These are phyloP conservation scores for Taeniopygia guttata DNA, from an alignment of 2,797 vertebrate genomes.

Conservation along the genomic window DNA sequence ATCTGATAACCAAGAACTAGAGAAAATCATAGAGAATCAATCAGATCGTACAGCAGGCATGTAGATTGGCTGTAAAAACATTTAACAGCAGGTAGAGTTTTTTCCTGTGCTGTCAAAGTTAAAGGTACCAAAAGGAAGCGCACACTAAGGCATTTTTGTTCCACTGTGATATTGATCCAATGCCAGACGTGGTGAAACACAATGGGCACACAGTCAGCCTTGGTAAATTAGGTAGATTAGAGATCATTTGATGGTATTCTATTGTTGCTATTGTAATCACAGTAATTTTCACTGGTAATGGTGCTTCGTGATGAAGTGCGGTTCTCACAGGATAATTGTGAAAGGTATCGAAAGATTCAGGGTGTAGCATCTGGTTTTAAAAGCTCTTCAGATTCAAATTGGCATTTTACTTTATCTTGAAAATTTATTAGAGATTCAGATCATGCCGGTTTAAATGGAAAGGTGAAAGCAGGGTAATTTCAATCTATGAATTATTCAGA, in stretches of 20 bases:
- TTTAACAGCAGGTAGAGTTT: conserved; percentile 12
- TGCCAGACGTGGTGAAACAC: conserved; percentile 58
- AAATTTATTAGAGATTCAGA: conserved; percentile 85
- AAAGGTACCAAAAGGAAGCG: conserved; percentile 40
- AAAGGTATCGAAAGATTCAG: conserved; percentile 74
- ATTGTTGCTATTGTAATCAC: conserved; percentile 79
- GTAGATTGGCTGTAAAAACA: conserved; percentile 1
- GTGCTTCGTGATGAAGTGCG: conserved; percentile 76
- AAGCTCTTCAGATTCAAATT: conserved; percentile 82
- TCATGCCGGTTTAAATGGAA: conserved; percentile 83
- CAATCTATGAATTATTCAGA: conserved; percentile 89
- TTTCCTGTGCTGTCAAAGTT: conserved; percentile 37
- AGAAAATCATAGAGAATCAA: conserved; percentile 27
- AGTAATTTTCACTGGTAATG: conserved; percentile 78
- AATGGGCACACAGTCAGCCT: conserved; percentile 70
- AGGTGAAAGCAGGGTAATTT: conserved; percentile 90
- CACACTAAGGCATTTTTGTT: conserved; percentile 58
- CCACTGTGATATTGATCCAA: conserved; percentile 62
- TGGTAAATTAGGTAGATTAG: conserved; percentile 78
- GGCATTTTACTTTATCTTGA: conserved; percentile 82
- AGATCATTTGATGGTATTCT: conserved; percentile 74
- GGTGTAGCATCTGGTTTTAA: conserved; percentile 79
- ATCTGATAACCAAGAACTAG: conserved; percentile 2
- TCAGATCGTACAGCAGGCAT: conserved; percentile 34
- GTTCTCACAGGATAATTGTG: conserved; percentile 76